These are phyloP conservation scores for Centropus bengalensis DNA, from an alignment of 2,113 vertebrate genomes.

Conservation along the genomic window DNA sequence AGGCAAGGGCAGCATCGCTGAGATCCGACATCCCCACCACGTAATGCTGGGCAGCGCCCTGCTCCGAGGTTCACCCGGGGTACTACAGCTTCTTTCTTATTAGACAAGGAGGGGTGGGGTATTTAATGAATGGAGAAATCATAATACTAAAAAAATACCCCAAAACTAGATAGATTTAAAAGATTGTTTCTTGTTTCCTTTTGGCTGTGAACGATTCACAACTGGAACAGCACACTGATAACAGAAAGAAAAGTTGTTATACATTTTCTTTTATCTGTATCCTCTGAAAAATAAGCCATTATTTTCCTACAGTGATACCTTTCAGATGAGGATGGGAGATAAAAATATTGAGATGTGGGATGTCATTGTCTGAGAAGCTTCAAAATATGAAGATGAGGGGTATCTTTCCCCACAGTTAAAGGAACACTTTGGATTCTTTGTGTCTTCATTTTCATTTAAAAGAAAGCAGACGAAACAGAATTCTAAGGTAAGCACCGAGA, in stretches of 20 bases:
- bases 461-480: neutral
- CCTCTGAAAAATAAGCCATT: neutral
- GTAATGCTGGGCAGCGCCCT: neutral
- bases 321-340: neutral
- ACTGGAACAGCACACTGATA: neutral
- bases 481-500: neutral
- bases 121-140: neutral
- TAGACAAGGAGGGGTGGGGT: neutral
- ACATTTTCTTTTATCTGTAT: neutral
- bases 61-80: neutral
- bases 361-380: neutral
- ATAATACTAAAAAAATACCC: neutral
- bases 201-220: neutral
- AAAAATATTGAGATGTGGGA: neutral
- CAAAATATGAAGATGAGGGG: neutral
- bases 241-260: neutral
- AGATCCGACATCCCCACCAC: fast-evolving
- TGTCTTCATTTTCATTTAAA: neutral
- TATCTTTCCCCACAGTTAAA: neutral
- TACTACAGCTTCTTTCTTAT: fast-evolving
- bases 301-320: neutral
- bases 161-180: neutral
- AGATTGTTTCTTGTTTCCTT: neutral
- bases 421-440: neutral
- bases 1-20: fast-evolving